Evolutionary conservation across 2,888 invertebrate species (phyloP), one percentile per base, ranked within the genome.

Genomic region (Leptogaster cylindrica): DNA sequence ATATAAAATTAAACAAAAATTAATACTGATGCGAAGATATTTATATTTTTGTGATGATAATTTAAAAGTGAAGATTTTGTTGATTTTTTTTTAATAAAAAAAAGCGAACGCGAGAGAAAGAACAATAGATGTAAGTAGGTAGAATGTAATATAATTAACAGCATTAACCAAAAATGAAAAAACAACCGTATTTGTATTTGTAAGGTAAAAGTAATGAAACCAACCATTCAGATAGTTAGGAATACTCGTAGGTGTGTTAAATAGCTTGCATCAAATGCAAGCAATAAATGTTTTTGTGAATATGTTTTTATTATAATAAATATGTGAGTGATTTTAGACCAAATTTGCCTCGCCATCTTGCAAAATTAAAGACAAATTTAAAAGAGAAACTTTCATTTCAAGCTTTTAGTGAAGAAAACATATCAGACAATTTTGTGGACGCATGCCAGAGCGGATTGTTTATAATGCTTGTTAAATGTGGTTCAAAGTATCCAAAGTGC

Each of bases 41-140:
- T 33, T 55, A 18, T 58, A 58, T 58, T 58, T 58, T 58, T 58
- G 58, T 58, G 58, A 39, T 58, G 41, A 58, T 58, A 58, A 58
- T 58, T 41, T 23, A 51, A 28, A 58, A 25, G 41, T 58, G 58
- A 58, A 39, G 7, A 58, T 58, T 58, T 36, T 33, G 52, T 58
- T 58, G 39, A 8, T 58, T 39, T 39, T 7, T 46, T 46, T 5
- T 18, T 20, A 46, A 12, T n/a, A 20, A n/a, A n/a, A n/a, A n/a
- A n/a, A n/a, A 25, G 25, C 46, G 46, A 25, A 46, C 23, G 23
- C 23, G 41, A 39, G 12, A 23, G 14, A 25, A 14, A 25, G 27
- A 58, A 39, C 23, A 23, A 25, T 58, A 58, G 58, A 12, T 12
- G 58, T 58, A 58, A 58, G 58, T 58, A 58, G 58, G 25, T 58